A percentile compares a stretch with the other conserved stretches of the same genome.
Evolutionary conservation across 2,797 vertebrate genomes (phyloP).

Genomic region (Monodelphis domestica): DNA sequence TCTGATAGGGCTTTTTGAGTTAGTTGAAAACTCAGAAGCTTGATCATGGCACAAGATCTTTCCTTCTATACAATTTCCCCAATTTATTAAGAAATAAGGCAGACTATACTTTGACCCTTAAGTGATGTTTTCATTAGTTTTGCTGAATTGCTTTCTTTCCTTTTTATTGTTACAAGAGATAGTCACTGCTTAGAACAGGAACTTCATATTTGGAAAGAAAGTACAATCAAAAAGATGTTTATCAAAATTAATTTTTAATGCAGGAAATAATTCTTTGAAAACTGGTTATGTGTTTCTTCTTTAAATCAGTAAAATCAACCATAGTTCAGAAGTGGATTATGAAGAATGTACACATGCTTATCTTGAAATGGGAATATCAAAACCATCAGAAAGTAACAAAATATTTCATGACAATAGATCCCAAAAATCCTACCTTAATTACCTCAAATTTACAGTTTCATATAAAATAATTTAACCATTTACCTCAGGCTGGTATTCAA

Average conservation of each 20-base stretch:
- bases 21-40: not conserved
- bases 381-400: too few species aligned
- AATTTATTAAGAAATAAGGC: not conserved
- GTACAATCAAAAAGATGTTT: not conserved
- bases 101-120: not conserved
- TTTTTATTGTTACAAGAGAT: not conserved
- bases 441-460: slow-evolving; percentile 1
- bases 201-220: not conserved
- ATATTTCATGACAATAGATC: too few species aligned
- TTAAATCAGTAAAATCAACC: slow-evolving; percentile 30
- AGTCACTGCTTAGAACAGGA: not conserved
- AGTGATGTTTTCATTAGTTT: not conserved
- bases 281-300: slow-evolving; percentile 29
- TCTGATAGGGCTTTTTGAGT: not conserved
- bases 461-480: slow-evolving; percentile 39
- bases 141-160: not conserved
- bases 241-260: not conserved
- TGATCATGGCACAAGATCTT: not conserved
- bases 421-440: slow-evolving; percentile 47
- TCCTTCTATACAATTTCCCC: not conserved
- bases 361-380: too few species aligned
- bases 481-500: too few species aligned
- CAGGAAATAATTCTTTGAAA: slow-evolving; percentile 21
- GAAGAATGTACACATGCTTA: too few species aligned
- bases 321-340: slow-evolving; percentile 41